Percentiles rank a stretch among this genome's conserved stretches.
Conservation (phyloP, 2,113 vertebrate genomes). For the Oplegnathus fasciatus region DNA sequence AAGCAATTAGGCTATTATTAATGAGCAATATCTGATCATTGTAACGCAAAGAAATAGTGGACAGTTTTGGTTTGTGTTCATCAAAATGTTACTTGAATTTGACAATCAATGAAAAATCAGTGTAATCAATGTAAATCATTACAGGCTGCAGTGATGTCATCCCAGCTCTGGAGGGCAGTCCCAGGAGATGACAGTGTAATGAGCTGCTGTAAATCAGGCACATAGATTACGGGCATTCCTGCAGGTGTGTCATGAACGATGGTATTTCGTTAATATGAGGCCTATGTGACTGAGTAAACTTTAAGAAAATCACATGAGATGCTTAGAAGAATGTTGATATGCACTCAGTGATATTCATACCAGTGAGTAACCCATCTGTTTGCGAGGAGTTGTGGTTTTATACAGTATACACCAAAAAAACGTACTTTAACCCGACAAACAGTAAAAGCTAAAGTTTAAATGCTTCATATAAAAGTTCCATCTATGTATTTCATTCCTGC, state of each 20-base stretch:
- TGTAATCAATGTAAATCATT: neutral
- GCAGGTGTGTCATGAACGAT: neutral
- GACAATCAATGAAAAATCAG: neutral
- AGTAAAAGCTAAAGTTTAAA: no score
- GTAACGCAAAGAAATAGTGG: neutral
- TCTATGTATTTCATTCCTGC: no score
- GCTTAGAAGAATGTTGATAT: neutral
- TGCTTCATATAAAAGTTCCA: no score
- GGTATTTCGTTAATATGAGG: neutral
- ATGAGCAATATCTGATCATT: neutral
- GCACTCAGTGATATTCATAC: no score
- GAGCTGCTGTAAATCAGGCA: neutral
- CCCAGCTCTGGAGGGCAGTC: neutral
- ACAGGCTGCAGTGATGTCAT: neutral
- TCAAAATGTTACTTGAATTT: neutral
- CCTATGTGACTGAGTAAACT: neutral
- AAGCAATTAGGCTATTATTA: neutral
- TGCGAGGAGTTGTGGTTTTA: no score
- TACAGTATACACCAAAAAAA: no score
- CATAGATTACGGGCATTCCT: neutral
- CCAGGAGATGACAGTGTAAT: neutral
- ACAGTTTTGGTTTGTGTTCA: neutral
- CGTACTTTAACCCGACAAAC: no score
- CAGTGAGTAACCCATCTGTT: no score
- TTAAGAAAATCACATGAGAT: neutral